Evolutionary conservation across 2,797 vertebrate species (phyloP), one percentile per base, ranked within the genome.

Genomic region (Melanotaenia maccullochi): DNA sequence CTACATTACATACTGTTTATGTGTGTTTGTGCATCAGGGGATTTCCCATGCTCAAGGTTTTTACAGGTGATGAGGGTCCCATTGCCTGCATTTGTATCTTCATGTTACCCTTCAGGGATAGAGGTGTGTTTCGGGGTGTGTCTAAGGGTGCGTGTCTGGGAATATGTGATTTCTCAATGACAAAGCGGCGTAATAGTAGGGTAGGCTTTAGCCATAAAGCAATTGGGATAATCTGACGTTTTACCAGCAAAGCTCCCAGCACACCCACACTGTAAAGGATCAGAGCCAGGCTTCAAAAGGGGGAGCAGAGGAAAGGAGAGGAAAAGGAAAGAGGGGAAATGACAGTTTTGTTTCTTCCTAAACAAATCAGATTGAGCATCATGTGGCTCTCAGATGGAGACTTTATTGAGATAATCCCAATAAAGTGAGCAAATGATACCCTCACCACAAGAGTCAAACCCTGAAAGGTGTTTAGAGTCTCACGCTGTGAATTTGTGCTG

Each of bases 141-240:
- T 85, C 65, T 76, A 49, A 32, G 58, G 54, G 58, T 91, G 83
- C 81, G 78, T 85, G 85, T 86, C 79, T 88, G 88, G 79, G 85
- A 91, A 87, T 81, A 87, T 85, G 82, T 60, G 73, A 85, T 87
- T 88, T 90, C 79, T 51, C 82, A 78, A 76, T 90, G 78, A 92
- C 82, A 90, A 82, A 93, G 85, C 68, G 18, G 38, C 1, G 24
- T 92, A 93, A 93, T 92, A 78, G 86, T 72, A 89, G 88, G 73
- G 68, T 87, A 47, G 80, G 85, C 74, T 81, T 84, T 76, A 90
- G 89, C 91, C 87, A 90, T 91, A 86, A 91, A 90, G 85, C 86
- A 81, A 81, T 81, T 77, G 85, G 69, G 71, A 86, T 92, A 89
- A 91, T 91, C 87, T 66, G 68, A 65, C 63, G 88, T 86, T 90